These are phyloP conservation scores for Ornithorhynchus anatinus DNA, from an alignment of 2,113 vertebrate species.

Conservation along the genomic window DNA sequence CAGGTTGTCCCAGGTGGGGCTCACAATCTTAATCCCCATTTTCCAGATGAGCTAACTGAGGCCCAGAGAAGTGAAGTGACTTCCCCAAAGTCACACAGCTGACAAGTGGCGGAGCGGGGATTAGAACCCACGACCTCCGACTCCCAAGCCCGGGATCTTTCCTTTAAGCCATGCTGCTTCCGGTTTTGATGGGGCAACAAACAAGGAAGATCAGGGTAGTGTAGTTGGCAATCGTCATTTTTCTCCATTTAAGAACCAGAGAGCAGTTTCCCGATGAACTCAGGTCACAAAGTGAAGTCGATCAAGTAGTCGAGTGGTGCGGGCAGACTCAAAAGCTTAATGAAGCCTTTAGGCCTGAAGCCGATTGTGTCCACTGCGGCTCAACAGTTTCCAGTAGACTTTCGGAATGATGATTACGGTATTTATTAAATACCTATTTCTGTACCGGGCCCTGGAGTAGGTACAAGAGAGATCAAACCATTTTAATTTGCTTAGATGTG, in stretches of 20 bases:
- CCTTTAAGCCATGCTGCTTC: neutral
- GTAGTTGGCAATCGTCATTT: neutral
- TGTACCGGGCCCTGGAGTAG: too few species aligned
- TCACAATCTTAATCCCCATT: too few species aligned
- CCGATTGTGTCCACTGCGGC: neutral
- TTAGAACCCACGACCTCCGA: too few species aligned
- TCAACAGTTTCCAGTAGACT: neutral
- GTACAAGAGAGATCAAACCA: too few species aligned
- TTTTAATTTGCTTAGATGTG: neutral
- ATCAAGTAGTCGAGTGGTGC: neutral
- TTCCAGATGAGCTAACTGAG: too few species aligned
- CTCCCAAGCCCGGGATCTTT: too few species aligned
- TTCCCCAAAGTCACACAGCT: too few species aligned
- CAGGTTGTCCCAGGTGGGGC: too few species aligned
- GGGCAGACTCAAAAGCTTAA: neutral
- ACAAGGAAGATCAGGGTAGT: neutral
- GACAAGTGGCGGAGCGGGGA: too few species aligned
- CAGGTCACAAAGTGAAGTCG: neutral
- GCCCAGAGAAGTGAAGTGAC: too few species aligned
- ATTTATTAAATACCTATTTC: too few species aligned
- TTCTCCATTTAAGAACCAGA: neutral
- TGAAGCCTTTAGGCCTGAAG: neutral
- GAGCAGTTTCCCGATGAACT: accelerated
- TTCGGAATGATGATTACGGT: neutral
- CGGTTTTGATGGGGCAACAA: neutral